Base-by-base conservation (phyloP, 2,113 vertebrate species). In the Barnardius zonarius region DNA sequence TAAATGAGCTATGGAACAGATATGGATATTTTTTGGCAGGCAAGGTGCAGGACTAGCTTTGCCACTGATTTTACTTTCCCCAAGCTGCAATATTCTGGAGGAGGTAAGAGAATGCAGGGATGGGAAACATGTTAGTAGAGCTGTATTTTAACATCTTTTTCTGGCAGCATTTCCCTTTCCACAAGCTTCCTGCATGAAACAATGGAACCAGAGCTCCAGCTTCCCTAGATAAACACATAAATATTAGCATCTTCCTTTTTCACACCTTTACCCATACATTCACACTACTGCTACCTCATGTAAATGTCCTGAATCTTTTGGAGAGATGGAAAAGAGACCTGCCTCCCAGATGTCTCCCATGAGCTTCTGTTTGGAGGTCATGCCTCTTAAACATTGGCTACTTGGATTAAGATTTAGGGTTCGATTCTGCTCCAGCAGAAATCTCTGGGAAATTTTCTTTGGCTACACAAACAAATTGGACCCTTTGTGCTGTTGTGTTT, bases 31-130 rank as follows among this genome's bases (percentile, higher is more conserved):
- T 84, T 93, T 55, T 74, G 41, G 27, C 59, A 88, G 76, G 33
- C 41, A 90, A 62, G 43, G 52, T 81, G 39, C 41, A 57, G 74
- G 73, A 81, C 51, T 72, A 83, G 63, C 44, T 76, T 94, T 90
- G 11, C 49, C 35, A 48, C 20, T 72, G 33, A 5, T 75, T 80
- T 86, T 82, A 44, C 57, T 85, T 87, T 94, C 37, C 43, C 77
- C 9, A 80, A 92, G 48, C 51, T 95, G 44, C 27, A 76, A 15
- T 96, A 63, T 96, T 96, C 80, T 67, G 61, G 51, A 81, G 51
- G 41, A 94, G 63, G 74, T 28, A 19, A 83, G 25, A 72, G 18
- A 48, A 63, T 13, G 15, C 16, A 80, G 25, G 30, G 28, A 88
- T 15, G 13, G 57, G 67, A 78, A 76, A 93, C 44, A 28, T 33